These are phyloP conservation scores for Rhimphoctona megacephalus DNA, from an alignment of 2,888 invertebrate genomes.

Conservation along the genomic window DNA sequence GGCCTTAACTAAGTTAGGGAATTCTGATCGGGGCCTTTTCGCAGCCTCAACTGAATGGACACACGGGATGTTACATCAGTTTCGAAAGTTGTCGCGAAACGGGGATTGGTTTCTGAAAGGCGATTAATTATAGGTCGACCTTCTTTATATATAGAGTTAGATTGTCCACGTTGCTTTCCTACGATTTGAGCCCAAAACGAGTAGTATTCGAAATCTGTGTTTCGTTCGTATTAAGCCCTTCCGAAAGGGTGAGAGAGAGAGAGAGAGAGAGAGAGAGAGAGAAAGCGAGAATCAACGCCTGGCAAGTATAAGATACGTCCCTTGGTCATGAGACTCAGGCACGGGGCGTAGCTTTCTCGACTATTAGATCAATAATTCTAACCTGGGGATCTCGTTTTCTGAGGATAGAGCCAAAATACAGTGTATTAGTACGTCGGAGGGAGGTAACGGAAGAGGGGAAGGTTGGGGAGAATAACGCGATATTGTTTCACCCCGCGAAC, in stretches of 20 bases:
- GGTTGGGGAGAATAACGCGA: constrained; percentile 72
- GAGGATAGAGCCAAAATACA: constrained; percentile 54
- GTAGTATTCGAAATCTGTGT: constrained; percentile 66
- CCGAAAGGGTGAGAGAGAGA: constrained; percentile 62
- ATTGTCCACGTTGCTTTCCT: constrained; percentile 33
- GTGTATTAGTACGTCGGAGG: constrained; percentile 63
- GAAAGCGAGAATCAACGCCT: constrained; percentile 61
- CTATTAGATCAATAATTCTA: constrained; percentile 85
- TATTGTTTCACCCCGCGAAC: constrained; percentile 74
- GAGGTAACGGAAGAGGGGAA: constrained; percentile 27
- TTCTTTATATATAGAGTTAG: constrained; percentile 53
- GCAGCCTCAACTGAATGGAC: no score
- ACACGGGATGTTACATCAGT: constrained; percentile 53
- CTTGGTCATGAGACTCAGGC: constrained; percentile 77
- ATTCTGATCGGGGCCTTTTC: no score
- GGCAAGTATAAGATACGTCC: constrained; percentile 82
- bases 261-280: constrained; percentile 59
- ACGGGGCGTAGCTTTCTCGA: constrained; percentile 82
- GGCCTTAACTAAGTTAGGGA: no score
- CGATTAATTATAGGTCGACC: constrained; percentile 82
- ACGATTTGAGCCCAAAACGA: constrained; percentile 78
- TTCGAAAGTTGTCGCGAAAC: constrained; percentile 15
- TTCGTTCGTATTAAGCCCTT: constrained; percentile 36
- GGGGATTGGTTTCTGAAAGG: constrained; percentile 17
- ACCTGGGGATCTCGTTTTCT: constrained; percentile 74